Base-by-base conservation (phyloP, 2,797 vertebrate species). In the Chaetodon trifasciatus region DNA sequence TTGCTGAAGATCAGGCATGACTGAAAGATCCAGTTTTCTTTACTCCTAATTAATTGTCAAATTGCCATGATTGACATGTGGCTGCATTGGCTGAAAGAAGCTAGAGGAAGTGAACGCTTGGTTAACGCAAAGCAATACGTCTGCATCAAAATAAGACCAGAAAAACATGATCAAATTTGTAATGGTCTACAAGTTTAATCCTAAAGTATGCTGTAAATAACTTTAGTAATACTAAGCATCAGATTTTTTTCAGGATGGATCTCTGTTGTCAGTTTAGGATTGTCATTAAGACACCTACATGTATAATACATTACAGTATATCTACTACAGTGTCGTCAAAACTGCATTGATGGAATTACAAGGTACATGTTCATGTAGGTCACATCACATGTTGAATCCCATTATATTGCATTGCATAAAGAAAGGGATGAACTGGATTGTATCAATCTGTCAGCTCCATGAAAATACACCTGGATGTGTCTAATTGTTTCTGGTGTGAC, bases 381-480 rank as follows among this genome's bases (percentile, higher is more conserved):
- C 77, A 49, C 53, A 82, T 81, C 53, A 71, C 53, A 56, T 70
- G 69, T 52, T 76, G 44, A 84, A 56, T 76, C 46, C 32, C 35
- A 71, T 70, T 83, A 74, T 63, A 63, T 64, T 76, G 42, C 67
- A 58, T 16, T 83, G 64, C 63, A 67, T 69, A 81, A 65, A 73
- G 77, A 75, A 46, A 17, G 17, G 17, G 4, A 55, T 66, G 12
- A 78, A 73, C 49, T 55, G 52, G n/a, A 61, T 74, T 49, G 7
- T 53, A 66, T 81, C 72, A 80, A 61, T 87, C 69, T 70, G 86
- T 75, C 76, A 78, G 49, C 44, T 70, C 37, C 68, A 78, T 82
- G 76, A 83, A 90, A 87, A 79, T 67, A 53, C 71, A 74, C 82
- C 62, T 57, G 39, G 63, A 68, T 83, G 71, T 62, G 66, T 76